Evolutionary conservation across 2,888 invertebrate species (phyloP), one percentile per base, ranked within the genome.

Genomic region (Cephus runcator): DNA sequence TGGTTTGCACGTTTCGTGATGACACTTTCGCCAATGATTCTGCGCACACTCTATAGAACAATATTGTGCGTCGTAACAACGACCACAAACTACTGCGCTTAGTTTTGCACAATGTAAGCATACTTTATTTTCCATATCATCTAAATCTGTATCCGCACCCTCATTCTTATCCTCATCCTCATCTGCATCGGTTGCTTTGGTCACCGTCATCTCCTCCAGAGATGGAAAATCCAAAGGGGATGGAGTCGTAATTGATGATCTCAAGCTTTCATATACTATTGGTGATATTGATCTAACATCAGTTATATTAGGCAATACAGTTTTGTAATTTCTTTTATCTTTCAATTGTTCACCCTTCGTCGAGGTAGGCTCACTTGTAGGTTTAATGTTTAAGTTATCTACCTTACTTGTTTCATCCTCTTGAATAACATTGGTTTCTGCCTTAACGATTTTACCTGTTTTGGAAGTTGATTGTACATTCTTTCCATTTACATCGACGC

Each of bases 11-110:
- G 79, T 77, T 11, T 79, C 76, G 69, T 85, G 76, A 81, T 88
- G 88, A 34, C 77, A 69, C 12, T 75, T 33, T 1, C 30, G 33
- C 88, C 88, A 88, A 73, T 88, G 82, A 15, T 75, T 68, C 34
- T 79, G 74, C 11, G 81, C 82, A 69, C 88, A 88, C 34, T 76
- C 69, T 75, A 79, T 68, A 0, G 85, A 84, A 69, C 88, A 88
- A 73, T 88, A 88, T 76, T 77, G 80, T 34, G 88, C 86, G n/a
- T 77, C 76, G 23, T 79, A 80, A 75, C 88, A 88, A 23, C 56
- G 56, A 11, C 77, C 79, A 73, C 88, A 88, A 30, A 76, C 81
- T 31, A 88, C 81, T 1, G 75, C 79, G 35, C 86, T 85, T 6
- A 73, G 76, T 74, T 82, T 69, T 69, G 33, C 12, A 69, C 69